A percentile compares a stretch with the other conserved stretches of the same genome.
Evolutionary conservation across 2,113 vertebrate genomes (phyloP).

Genomic region (Piprites chloris): DNA sequence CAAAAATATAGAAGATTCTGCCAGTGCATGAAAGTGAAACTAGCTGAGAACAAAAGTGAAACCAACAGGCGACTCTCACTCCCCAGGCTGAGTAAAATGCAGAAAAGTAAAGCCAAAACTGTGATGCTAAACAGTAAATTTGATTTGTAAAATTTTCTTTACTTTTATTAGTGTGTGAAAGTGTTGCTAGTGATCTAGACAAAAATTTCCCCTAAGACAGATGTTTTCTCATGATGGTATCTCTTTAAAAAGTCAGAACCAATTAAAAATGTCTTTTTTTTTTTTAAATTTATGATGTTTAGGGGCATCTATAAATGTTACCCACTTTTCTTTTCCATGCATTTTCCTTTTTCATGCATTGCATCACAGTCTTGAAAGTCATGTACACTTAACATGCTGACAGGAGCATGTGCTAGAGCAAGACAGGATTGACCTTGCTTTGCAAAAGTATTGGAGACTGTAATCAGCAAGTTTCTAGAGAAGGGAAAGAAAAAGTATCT

Average conservation of each 20-base stretch:
- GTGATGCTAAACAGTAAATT: not conserved
- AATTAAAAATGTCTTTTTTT: not conserved
- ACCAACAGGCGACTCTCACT: slow-evolving; percentile 23
- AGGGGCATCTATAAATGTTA: not conserved
- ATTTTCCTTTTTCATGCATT: not conserved
- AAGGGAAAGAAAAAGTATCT: not conserved
- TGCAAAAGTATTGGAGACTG: not conserved
- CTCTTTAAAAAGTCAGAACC: not conserved
- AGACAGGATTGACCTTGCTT: not conserved
- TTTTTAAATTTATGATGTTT: not conserved
- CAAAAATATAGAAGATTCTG: not conserved
- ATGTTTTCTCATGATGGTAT: not conserved
- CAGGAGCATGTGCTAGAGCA: not conserved
- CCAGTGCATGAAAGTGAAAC: slow-evolving; percentile 39
- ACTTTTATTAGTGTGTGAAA: not conserved
- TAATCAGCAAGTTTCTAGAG: not conserved
- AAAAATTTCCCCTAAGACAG: not conserved
- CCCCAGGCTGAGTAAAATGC: not conserved
- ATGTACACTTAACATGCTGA: not conserved
- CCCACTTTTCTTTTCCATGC: not conserved
- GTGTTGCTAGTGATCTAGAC: not conserved
- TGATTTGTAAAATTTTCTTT: not conserved
- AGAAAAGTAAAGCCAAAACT: slow-evolving; percentile 12
- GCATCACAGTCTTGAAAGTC: not conserved
- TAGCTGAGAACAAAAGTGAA: slow-evolving; percentile 60